Percentiles rank a stretch among this genome's conserved stretches.
These are phyloP conservation scores for Promerops cafer DNA, from an alignment of 2,113 vertebrate genomes.

Conservation along the genomic window DNA sequence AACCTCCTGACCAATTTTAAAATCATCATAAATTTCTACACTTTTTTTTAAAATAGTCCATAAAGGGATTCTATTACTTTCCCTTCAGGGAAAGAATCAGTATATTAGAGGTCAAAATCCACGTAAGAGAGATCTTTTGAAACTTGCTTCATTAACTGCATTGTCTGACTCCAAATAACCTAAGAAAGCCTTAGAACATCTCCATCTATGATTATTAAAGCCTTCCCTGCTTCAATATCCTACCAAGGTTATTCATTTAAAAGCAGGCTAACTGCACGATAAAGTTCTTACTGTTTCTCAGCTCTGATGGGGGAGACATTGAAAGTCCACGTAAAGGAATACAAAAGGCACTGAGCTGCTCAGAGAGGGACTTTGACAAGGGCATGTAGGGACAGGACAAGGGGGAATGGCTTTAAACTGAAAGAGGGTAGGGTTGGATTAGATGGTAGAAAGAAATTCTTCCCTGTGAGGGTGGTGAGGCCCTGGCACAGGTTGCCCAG, in stretches of 20 bases:
- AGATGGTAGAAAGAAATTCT: background rate
- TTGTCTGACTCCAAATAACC: background rate
- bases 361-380: background rate
- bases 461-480: background rate
- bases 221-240: background rate
- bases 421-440: background rate
- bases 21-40: background rate
- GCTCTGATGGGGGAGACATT: background rate
- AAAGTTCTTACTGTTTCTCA: background rate
- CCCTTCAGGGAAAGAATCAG: background rate
- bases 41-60: fast-evolving
- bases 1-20: background rate
- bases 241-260: background rate
- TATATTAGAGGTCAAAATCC: constrained; percentile 7
- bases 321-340: background rate
- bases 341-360: background rate
- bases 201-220: background rate
- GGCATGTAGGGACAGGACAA: background rate
- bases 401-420: background rate
- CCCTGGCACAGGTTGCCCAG: too few relatives aligned
- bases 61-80: background rate
- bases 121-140: background rate
- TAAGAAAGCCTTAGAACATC: background rate
- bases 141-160: background rate
- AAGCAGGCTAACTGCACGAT: background rate